A percentile compares a stretch with the other conserved stretches of the same genome.
These are phyloP conservation scores for Dasyornis broadbenti DNA, from an alignment of 2,113 vertebrate genomes.

Conservation along the genomic window DNA sequence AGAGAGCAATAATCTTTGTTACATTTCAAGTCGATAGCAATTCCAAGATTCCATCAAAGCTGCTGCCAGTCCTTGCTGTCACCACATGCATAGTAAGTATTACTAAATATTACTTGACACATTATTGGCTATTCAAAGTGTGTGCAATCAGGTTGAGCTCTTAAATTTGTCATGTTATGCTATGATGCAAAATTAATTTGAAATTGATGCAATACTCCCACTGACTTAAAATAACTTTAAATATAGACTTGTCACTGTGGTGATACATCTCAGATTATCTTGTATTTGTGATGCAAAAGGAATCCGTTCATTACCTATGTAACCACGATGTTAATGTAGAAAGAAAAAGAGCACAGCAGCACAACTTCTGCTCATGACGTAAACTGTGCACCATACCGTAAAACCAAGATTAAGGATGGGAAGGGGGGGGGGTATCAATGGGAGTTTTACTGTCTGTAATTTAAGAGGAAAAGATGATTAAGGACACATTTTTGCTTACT, in stretches of 20 bases:
- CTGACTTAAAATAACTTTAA: background rate
- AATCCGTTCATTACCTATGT: background rate
- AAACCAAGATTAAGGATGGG: background rate
- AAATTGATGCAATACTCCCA: background rate
- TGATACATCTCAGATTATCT: background rate
- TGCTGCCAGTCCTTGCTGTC: background rate
- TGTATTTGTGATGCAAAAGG: background rate
- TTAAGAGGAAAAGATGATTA: background rate
- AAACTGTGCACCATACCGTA: background rate
- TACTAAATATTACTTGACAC: background rate
- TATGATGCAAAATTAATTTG: background rate
- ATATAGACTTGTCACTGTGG: background rate
- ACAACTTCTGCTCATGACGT: background rate
- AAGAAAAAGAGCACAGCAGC: rapidly evolving
- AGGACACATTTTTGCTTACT: background rate
- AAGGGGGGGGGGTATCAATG: rapidly evolving
- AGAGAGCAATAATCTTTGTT: background rate
- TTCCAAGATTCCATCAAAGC: background rate
- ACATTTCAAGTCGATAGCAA: background rate
- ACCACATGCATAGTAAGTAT: background rate
- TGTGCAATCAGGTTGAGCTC: background rate
- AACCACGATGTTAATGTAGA: background rate
- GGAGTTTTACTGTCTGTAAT: background rate
- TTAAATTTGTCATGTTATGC: background rate
- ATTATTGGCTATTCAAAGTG: background rate